Percentiles rank a stretch among this genome's conserved stretches.
These are phyloP conservation scores for Alosa alosa DNA, from an alignment of 2,113 vertebrate genomes.

Conservation along the genomic window DNA sequence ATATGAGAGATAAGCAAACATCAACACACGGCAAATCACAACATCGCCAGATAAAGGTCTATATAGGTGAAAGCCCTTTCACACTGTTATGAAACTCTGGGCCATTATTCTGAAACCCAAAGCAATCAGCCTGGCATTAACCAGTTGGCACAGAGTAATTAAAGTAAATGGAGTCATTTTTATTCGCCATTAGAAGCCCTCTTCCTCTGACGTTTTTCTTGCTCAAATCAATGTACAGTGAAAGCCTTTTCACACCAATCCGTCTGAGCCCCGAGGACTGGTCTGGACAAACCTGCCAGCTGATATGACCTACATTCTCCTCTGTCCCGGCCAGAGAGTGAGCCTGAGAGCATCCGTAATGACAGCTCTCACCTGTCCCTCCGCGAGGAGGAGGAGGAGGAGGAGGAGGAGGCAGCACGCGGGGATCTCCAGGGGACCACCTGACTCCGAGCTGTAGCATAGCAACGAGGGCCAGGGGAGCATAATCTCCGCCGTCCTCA, in stretches of 20 bases:
- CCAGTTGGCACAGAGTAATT: neutral
- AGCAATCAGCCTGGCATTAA: slow-evolving; percentile 8
- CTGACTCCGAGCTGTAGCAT: slow-evolving; percentile 34
- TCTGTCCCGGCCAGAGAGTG: neutral
- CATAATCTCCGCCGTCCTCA: slow-evolving; percentile 33
- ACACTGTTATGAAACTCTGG: neutral
- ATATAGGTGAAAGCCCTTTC: neutral
- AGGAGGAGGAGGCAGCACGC: slow-evolving; percentile 5
- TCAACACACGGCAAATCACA: neutral
- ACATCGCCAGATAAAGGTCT: neutral
- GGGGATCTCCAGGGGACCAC: neutral
- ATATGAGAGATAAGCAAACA: neutral
- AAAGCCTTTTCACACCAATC: neutral
- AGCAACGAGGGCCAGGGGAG: slow-evolving; percentile 48
- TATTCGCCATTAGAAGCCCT: neutral
- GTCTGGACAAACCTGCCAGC: neutral
- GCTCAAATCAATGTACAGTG: slow-evolving; percentile 13
- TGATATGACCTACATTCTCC: neutral
- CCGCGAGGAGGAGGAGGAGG: neutral
- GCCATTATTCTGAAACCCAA: neutral
- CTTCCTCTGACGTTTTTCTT: neutral
- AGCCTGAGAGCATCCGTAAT: neutral
- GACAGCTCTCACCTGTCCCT: slow-evolving; percentile 20
- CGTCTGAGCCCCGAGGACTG: neutral
- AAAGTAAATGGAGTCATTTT: slow-evolving; percentile 12